A percentile compares a stretch with the other conserved stretches of the same genome.
These are phyloP conservation scores for Brachionus sp. DNA, from an alignment of 1,140 invertebrate genomes.

Conservation along the genomic window DNA sequence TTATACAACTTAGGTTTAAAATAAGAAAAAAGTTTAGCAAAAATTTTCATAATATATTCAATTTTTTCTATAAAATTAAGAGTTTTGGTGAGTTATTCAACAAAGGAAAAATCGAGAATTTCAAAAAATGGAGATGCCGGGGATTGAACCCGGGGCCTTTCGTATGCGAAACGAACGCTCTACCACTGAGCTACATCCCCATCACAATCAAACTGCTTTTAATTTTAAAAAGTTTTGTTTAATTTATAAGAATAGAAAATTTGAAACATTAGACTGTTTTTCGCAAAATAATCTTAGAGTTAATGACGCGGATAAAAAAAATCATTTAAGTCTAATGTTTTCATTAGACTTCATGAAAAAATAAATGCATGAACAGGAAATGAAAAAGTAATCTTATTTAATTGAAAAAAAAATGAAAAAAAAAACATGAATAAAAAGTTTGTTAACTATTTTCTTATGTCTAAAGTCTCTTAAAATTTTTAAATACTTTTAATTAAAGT, in stretches of 20 bases:
- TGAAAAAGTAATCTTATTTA: no score
- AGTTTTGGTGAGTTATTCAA: not conserved
- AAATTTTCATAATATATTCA: not conserved
- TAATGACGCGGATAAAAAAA: no score
- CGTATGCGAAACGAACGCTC: constrained; percentile 40
- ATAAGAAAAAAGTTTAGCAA: not conserved
- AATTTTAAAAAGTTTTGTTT: not conserved
- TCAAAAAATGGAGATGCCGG: not conserved
- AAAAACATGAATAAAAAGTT: no score
- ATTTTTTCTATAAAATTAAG: not conserved
- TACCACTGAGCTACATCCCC: constrained; percentile 38
- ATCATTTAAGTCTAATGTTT: no score
- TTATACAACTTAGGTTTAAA: not conserved
- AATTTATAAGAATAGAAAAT: not conserved
- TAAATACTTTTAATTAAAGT: no score
- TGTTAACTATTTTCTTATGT: no score
- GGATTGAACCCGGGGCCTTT: constrained; percentile 38
- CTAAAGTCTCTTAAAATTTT: no score
- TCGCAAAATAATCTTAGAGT: no score
- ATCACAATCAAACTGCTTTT: not conserved
- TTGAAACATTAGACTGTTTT: no score
- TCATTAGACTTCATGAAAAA: no score
- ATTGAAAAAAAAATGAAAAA: no score
- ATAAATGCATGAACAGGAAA: not conserved
- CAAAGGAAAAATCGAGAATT: not conserved